Base-by-base conservation (phyloP, 1,140 invertebrate species). In the Polyergus mexicanus region DNA sequence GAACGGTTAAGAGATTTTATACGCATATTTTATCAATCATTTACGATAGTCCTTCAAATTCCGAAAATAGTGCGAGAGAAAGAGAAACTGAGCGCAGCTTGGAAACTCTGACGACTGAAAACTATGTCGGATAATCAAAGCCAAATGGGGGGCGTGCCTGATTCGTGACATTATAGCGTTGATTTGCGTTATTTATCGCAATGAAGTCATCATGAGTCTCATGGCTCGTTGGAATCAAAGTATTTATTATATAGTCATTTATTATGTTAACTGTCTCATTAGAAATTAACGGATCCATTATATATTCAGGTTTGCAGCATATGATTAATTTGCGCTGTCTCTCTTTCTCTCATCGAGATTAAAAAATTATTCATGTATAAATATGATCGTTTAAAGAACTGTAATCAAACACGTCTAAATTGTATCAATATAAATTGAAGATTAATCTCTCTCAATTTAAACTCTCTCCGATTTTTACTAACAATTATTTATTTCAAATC, bases 131-230 rank as follows among this genome's bases (percentile, higher is more conserved):
- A 32, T 87, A 72, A 90, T 85, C 58, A 44, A 56, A 32, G 44
- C 60, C 38, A 11, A 81, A 47, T n/a, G 87, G 85, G 80, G 80
- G 89, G 89, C 89, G 89, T 90, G 35, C 22, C 63, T 58, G 88
- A 87, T 87, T 80, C 35, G 66, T 11, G 51, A n/a, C 22, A 19
- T 7, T 38, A 80, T 56, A 80, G 28, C 35, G 2, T 65, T 11
- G 54, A 84, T n/a, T 25, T 13, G 19, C 3, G 13, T 54, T 71
- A 80, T 84, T 86, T 84, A 80, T 89, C 85, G 3, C 13, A 38
- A 77, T 88, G 22, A 41, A 22, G 22, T 71, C 35, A 7, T 19
- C 22, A 32, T n/a, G 28, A 41, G 25, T 58, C 47, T 69, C 11
- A 7, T 47, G 25, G 0, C 44, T 41, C 3, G 16, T 56, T 80